These are phyloP conservation scores for Allobates femoralis DNA, from an alignment of 2,797 vertebrate species.

Conservation along the genomic window DNA sequence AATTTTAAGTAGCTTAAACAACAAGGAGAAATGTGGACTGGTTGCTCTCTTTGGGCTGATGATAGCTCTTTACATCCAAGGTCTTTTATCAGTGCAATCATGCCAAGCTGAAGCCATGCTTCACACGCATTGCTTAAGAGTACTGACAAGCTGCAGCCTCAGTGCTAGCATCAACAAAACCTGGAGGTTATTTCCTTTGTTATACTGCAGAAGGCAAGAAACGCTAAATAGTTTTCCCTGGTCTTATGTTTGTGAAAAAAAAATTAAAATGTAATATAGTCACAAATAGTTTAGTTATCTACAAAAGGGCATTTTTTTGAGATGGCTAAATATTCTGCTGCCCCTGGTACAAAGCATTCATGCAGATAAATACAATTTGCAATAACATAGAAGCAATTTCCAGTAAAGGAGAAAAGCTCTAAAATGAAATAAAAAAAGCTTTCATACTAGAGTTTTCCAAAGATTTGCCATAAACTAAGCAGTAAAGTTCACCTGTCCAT, in stretches of 20 bases:
- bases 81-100: constrained; percentile 38
- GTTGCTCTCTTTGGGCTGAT: constrained; percentile 39
- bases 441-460: not conserved
- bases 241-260: not conserved
- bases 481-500: not conserved
- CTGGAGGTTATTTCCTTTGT: constrained; percentile 35
- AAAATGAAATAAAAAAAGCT: not conserved
- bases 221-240: not conserved
- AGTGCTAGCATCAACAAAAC: constrained; percentile 19
- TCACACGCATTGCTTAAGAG: constrained; percentile 30
- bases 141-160: constrained; percentile 20
- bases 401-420: not conserved
- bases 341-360: not conserved
- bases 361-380: not conserved
- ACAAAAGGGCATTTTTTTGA: not conserved
- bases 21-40: constrained; percentile 18
- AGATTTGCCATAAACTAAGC: not conserved
- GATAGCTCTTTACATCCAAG: constrained; percentile 40
- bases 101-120: constrained; percentile 32
- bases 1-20: constrained; percentile 18
- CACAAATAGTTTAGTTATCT: not conserved
- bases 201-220: constrained; percentile 7
- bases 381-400: not conserved
- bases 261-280: not conserved
- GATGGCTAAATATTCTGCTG: not conserved